A percentile compares a stretch with the other conserved stretches of the same genome.
Conservation (phyloP, 2,797 vertebrate species). For the Echeneis naucrates region DNA sequence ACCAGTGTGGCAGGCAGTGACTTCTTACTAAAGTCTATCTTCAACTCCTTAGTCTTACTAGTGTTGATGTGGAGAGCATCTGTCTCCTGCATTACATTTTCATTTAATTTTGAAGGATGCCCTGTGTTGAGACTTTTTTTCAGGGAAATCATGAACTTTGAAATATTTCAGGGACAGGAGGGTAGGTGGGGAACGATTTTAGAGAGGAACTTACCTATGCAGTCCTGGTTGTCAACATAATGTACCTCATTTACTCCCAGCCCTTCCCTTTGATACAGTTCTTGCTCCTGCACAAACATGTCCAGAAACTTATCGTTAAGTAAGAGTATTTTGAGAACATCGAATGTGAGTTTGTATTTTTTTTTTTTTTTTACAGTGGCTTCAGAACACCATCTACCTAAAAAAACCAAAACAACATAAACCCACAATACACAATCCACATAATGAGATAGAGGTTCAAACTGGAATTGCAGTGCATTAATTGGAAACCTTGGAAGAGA, state of each 20-base stretch:
- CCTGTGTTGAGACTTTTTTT: background rate
- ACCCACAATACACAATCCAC: slow-evolving; percentile 19
- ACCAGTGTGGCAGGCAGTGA: too few relatives aligned
- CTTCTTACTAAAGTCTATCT: too few relatives aligned
- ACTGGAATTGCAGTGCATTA: slow-evolving; percentile 45
- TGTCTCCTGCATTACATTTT: background rate
- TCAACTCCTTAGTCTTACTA: too few relatives aligned
- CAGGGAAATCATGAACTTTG: slow-evolving; percentile 1
- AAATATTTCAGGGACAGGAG: slow-evolving; percentile 2
- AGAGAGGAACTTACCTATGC: slow-evolving; percentile 88
- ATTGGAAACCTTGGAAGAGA: slow-evolving; percentile 69
- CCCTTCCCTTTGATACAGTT: slow-evolving; percentile 96
- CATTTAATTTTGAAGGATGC: background rate
- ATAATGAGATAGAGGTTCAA: slow-evolving; percentile 45
- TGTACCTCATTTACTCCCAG: slow-evolving; percentile 98
- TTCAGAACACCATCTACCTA: slow-evolving; percentile 11
- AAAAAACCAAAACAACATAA: slow-evolving; percentile 17
- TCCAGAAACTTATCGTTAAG: background rate
- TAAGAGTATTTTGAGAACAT: background rate
- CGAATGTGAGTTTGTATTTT: slow-evolving; percentile 2
- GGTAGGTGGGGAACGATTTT: background rate
- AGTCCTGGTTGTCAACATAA: slow-evolving; percentile 99
- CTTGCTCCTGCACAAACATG: slow-evolving; percentile 90
- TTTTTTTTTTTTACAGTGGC: slow-evolving; percentile 8
- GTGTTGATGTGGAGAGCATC: too few relatives aligned